Percentiles rank a stretch among this genome's conserved stretches.
These are phyloP conservation scores for Oreochromis spilurus DNA, from an alignment of 2,113 vertebrate genomes.

Conservation along the genomic window DNA sequence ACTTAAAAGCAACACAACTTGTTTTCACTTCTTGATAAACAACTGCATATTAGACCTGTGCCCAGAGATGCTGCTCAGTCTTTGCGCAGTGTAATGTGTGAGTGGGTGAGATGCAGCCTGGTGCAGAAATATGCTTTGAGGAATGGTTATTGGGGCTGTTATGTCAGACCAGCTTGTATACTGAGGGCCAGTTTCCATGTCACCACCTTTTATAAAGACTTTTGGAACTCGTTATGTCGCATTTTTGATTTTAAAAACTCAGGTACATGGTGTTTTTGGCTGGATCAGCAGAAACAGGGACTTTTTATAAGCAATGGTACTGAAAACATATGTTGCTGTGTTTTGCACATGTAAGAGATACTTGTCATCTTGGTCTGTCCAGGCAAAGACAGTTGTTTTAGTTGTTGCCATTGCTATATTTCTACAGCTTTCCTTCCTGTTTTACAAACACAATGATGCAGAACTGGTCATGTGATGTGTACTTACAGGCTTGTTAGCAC, in stretches of 20 bases:
- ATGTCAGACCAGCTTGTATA: slow-evolving; percentile 9
- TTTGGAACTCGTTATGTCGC: not conserved
- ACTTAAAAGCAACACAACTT: not conserved
- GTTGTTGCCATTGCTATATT: not conserved
- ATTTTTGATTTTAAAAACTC: not conserved
- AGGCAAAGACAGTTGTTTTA: not conserved
- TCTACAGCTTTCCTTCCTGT: not conserved
- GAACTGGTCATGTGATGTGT: not conserved
- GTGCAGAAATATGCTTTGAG: slow-evolving; percentile 2
- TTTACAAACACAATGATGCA: not conserved
- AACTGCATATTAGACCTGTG: slow-evolving; percentile 4
- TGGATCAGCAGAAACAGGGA: not conserved
- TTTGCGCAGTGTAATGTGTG: slow-evolving; percentile 1
- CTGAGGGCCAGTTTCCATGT: not conserved
- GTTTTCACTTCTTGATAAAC: not conserved
- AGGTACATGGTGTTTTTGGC: not conserved
- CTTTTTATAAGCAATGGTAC: not conserved
- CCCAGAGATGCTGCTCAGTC: slow-evolving; percentile 19
- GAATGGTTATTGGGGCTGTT: slow-evolving; percentile 9
- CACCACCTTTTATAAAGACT: not conserved
- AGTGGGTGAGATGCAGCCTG: not conserved
- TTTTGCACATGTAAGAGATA: too few relatives aligned
- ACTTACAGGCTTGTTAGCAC: not conserved
- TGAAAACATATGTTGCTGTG: not conserved
- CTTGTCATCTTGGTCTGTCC: too few relatives aligned